A percentile compares a stretch with the other conserved stretches of the same genome.
These are phyloP conservation scores for Cyclina sinensis DNA, from an alignment of 1,140 invertebrate species.

Conservation along the genomic window DNA sequence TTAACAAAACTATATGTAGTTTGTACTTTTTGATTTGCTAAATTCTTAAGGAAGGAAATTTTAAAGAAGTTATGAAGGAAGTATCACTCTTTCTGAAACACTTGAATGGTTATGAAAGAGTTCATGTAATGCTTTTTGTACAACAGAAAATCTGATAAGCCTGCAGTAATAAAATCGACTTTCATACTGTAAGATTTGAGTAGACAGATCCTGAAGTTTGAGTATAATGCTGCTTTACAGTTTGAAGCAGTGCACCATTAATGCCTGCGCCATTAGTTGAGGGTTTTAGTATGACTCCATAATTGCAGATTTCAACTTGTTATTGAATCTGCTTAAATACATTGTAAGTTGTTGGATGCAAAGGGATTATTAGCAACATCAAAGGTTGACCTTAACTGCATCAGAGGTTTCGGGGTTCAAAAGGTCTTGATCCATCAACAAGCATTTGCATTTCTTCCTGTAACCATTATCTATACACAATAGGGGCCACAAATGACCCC, in stretches of 20 bases:
- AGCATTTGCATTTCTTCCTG: slow-evolving; percentile 51
- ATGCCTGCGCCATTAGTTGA: neutral
- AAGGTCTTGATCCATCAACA: slow-evolving; percentile 36
- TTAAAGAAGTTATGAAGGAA: too few species aligned
- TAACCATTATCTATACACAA: slow-evolving; percentile 57
- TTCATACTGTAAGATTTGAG: too few species aligned
- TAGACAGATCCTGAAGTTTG: too few species aligned
- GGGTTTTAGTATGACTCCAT: slow-evolving; percentile 18
- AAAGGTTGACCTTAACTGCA: slow-evolving; percentile 50
- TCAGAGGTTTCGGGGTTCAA: slow-evolving; percentile 22
- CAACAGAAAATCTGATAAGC: too few species aligned
- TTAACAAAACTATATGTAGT: too few species aligned
- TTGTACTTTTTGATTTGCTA: too few species aligned
- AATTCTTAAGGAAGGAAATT: too few species aligned
- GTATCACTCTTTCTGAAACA: too few species aligned
- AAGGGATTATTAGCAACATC: slow-evolving; percentile 47
- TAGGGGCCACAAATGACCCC: slow-evolving; percentile 52
- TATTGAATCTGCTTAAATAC: slow-evolving; percentile 22
- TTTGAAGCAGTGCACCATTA: neutral
- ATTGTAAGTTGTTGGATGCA: slow-evolving; percentile 34
- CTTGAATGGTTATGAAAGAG: too few species aligned
- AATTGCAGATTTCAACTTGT: slow-evolving; percentile 25
- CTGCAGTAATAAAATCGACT: too few species aligned
- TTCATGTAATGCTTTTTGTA: too few species aligned
- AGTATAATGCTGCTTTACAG: neutral